Conservation (phyloP, 2,113 vertebrate genomes). For the Stigmatopora nigra region DNA sequence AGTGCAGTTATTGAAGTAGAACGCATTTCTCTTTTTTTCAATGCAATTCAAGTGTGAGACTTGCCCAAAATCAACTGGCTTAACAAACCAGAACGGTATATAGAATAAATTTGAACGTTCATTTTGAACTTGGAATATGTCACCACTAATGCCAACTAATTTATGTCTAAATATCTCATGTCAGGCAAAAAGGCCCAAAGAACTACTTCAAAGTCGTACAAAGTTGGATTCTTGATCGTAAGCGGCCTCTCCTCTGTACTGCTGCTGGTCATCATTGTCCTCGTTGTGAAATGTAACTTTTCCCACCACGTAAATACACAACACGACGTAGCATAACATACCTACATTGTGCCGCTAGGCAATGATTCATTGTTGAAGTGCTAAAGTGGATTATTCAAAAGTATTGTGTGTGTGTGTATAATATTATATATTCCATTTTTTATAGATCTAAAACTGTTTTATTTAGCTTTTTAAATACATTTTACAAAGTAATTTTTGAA, state of each 20-base stretch:
- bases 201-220: constrained; percentile 29
- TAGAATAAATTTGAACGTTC: constrained; percentile 1
- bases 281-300: constrained; percentile 59
- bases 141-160: constrained; percentile 1
- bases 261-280: constrained; percentile 37
- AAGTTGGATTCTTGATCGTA: constrained; percentile 37
- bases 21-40: constrained; percentile 47
- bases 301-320: neutral
- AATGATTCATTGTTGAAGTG: no score
- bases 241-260: constrained; percentile 44
- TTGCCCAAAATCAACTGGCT: constrained; percentile 27
- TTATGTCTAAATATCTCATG: constrained; percentile 4
- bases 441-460: no score
- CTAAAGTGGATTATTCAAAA: no score
- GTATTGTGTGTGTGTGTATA: no score
- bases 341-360: no score
- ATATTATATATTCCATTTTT: no score
- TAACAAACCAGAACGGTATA: constrained; percentile 14
- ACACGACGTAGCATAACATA: no score
- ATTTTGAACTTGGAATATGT: neutral
- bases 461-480: no score
- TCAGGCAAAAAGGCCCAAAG: constrained; percentile 18
- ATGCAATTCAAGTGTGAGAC: constrained; percentile 57
- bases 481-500: no score
- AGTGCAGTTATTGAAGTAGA: neutral